phyloP scores from a whole-genome alignment of 2,113 vertebrate genomes.

The Chaetorhynchus papuensis region DNA sequence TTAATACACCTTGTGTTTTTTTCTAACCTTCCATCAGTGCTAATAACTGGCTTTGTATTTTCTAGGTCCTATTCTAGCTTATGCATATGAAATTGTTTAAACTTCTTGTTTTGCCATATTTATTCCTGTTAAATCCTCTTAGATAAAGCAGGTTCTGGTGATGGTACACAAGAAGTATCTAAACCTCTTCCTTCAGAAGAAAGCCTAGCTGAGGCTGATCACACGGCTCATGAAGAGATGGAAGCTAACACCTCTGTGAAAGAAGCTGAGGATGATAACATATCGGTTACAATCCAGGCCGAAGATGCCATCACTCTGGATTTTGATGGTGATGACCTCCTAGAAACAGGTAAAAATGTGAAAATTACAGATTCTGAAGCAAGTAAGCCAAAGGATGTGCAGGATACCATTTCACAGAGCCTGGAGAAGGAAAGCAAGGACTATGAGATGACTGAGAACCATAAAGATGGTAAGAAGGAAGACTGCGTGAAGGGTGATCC shows the following conservation, averaged over 20 bases:
- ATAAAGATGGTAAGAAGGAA: slow-evolving; percentile 97
- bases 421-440: slow-evolving; percentile 88
- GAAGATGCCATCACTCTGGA: slow-evolving; percentile 99
- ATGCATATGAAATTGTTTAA: slow-evolving; percentile 95
- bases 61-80: slow-evolving; percentile 92
- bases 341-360: slow-evolving; percentile 99
- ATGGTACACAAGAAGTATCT: slow-evolving; percentile 98
- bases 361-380: slow-evolving; percentile 99
- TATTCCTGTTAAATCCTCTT: slow-evolving; percentile 99
- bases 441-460: slow-evolving; percentile 85
- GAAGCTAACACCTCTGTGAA: slow-evolving; percentile 87
- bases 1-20: slow-evolving; percentile 91
- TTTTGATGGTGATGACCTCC: slow-evolving; percentile 99
- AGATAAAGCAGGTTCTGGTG: slow-evolving; percentile 99
- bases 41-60: slow-evolving; percentile 98
- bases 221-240: slow-evolving; percentile 83
- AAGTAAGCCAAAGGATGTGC: slow-evolving; percentile 90
- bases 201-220: slow-evolving; percentile 84
- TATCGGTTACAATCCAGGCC: slow-evolving; percentile 98
- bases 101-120: slow-evolving; percentile 99
- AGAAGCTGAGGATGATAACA: slow-evolving; percentile 98
- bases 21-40: slow-evolving; percentile 89
- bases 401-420: slow-evolving; percentile 86
- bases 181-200: slow-evolving; percentile 95
- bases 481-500: slow-evolving; percentile 88